phyloP scores from a whole-genome alignment of 2,797 vertebrate species.

The Pseudochirops cupreus region DNA sequence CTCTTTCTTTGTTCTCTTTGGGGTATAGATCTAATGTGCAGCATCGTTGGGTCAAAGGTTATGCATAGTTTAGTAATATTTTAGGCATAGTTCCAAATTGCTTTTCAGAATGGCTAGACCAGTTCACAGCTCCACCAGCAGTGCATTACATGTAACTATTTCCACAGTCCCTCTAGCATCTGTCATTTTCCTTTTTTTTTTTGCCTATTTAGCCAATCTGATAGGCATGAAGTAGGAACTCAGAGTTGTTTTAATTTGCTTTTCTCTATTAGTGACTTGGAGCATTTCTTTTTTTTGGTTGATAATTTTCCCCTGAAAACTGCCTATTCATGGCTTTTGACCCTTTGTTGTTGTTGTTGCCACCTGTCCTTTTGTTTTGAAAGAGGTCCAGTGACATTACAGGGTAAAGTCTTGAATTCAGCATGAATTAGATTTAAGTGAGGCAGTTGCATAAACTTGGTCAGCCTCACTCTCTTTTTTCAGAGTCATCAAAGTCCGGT shows the following conservation, averaged over 20 bases:
- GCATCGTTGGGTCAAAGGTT: neutral
- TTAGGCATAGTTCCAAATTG: neutral
- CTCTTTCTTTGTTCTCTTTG: neutral
- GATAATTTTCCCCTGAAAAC: neutral
- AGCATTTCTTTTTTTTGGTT: neutral
- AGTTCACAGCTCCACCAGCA: neutral
- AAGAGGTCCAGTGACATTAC: neutral
- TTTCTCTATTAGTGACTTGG: neutral
- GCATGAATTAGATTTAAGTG: neutral
- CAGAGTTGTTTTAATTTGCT: neutral
- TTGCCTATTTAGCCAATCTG: neutral
- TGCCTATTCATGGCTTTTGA: neutral
- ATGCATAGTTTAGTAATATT: neutral
- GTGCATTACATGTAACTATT: neutral
- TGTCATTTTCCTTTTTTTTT: neutral
- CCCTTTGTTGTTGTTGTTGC: neutral
- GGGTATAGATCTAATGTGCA: neutral
- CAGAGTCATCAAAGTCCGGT: neutral
- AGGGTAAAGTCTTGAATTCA: neutral
- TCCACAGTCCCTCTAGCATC: neutral
- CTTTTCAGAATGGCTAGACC: neutral
- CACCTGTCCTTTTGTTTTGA: neutral
- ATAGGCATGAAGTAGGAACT: neutral
- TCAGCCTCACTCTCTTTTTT: neutral
- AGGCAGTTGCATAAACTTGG: neutral